phyloP scores from a whole-genome alignment of 1,140 invertebrate genomes.

The Lasaia peninsularis region DNA sequence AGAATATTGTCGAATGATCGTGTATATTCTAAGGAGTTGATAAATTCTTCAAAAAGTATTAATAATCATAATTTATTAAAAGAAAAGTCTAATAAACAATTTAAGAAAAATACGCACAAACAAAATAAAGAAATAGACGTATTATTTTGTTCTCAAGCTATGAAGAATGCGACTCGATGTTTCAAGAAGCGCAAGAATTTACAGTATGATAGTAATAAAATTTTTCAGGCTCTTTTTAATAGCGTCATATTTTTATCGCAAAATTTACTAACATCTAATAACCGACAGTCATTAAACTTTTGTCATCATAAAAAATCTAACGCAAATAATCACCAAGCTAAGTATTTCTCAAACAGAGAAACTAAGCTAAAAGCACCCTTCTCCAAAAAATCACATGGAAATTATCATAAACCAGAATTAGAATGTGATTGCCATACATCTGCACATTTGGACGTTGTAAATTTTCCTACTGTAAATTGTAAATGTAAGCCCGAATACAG shows the following conservation, averaged over 20 bases:
- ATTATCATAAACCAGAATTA: background rate
- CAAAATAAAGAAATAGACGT: background rate
- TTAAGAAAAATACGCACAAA: background rate
- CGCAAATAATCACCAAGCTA: no score
- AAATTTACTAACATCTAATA: no score
- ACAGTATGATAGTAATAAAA: background rate
- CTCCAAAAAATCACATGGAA: background rate
- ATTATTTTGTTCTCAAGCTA: background rate
- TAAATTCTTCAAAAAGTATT: background rate
- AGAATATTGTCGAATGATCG: background rate
- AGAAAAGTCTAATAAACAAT: background rate
- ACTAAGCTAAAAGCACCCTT: no score
- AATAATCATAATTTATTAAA: background rate
- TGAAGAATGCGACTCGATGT: background rate
- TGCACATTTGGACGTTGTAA: constrained; percentile 16
- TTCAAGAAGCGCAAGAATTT: background rate
- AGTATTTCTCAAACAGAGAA: no score
- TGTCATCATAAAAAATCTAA: no score
- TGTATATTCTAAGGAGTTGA: background rate
- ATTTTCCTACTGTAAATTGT: constrained; percentile 6
- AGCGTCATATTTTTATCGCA: no score
- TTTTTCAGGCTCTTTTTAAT: background rate
- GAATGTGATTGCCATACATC: background rate
- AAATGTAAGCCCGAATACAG: background rate
- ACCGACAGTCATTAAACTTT: no score